Base-by-base conservation (phyloP, 2,888 invertebrate species). In the Coelogynopora nodosa region DNA sequence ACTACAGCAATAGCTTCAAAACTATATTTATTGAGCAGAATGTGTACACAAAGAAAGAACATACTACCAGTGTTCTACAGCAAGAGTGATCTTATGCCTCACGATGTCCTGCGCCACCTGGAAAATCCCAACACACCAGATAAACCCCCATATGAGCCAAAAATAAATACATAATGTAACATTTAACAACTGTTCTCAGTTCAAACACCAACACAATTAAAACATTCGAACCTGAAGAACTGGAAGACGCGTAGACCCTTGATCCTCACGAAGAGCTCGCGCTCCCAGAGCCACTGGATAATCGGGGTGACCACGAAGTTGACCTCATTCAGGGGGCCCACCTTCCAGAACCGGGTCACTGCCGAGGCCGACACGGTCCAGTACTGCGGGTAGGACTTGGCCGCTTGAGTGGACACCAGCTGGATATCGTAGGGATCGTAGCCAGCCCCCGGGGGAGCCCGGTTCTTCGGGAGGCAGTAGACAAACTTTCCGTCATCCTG, bases 231-330 rank as follows among this genome's bases (percentile, higher is more conserved):
- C 85, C 90, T 90, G 88, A 90, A 91, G 85, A 90, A 90, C 74
- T 89, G 89, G 88, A 91, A 91, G 26, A 90, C 90, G 0, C 90
- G 89, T 18, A 91, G 88, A 18, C 90, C 84, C 84, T 89, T 88
- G 81, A 91, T 90, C 87, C 88, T 88, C 86, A 90, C 89, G 86
- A 90, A 91, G 18, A 90, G 89, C 23, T 91, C 88, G 67, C 90
- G 88, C 87, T 91, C 91, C 91, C 91, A 91, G 67, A 91, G 88
- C 91, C 91, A 91, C 89, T 90, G 90, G 30, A 91, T 88, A 0
- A 89, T 89, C 0, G 90, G 90, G 0, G 90, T 91, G 67, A 89
- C 81, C 27, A 81, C 88, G 0, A 90, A 89, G 49, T 90, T 89
- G 18, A 90, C 89, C 67, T 89, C 88, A 0, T 5, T 29, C 10